phyloP scores from a whole-genome alignment of 64 coral and sea anemone genomes.

The Pachyseris speciosa region DNA sequence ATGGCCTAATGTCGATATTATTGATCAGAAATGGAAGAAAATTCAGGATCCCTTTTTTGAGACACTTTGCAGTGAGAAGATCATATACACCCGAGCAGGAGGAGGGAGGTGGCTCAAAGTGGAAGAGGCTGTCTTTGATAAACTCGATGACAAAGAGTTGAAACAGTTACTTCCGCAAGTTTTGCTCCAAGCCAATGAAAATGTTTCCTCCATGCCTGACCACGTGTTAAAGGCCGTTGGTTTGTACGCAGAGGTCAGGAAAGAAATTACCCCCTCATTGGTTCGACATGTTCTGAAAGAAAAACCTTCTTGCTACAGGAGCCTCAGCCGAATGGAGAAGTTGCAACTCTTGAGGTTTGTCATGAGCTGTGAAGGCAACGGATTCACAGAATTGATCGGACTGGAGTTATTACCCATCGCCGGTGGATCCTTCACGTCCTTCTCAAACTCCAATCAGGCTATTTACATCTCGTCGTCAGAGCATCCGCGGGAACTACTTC shows the following conservation, averaged over 20 bases:
- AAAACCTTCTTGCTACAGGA: not conserved
- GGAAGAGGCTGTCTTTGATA: slow-evolving; percentile 35
- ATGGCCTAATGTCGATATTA: slow-evolving; percentile 56
- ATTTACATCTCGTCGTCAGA: slow-evolving; percentile 62
- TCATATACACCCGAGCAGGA: slow-evolving; percentile 48
- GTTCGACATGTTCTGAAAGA: slow-evolving; percentile 22
- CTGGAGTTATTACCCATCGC: slow-evolving; percentile 66
- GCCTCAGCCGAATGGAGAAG: slow-evolving; percentile 21
- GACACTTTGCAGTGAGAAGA: slow-evolving; percentile 5
- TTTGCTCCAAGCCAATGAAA: slow-evolving; percentile 32
- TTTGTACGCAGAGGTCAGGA: not conserved
- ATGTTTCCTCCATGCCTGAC: slow-evolving; percentile 54
- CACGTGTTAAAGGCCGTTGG: slow-evolving; percentile 48
- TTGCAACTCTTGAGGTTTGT: slow-evolving; percentile 58
- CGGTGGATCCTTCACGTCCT: slow-evolving; percentile 27
- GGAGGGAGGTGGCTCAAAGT: slow-evolving; percentile 62
- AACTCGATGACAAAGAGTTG: not conserved
- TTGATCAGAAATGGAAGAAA: slow-evolving; percentile 72
- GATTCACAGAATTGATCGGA: slow-evolving; percentile 36
- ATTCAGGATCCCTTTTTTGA: slow-evolving; percentile 45
- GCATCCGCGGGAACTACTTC: slow-evolving; percentile 60
- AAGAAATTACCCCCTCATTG: not conserved
- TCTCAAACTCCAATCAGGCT: not conserved
- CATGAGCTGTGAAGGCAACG: slow-evolving; percentile 9
- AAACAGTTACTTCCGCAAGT: slow-evolving; percentile 11